Conservation (phyloP, 2,113 vertebrate species). For the Ailurus styani region DNA sequence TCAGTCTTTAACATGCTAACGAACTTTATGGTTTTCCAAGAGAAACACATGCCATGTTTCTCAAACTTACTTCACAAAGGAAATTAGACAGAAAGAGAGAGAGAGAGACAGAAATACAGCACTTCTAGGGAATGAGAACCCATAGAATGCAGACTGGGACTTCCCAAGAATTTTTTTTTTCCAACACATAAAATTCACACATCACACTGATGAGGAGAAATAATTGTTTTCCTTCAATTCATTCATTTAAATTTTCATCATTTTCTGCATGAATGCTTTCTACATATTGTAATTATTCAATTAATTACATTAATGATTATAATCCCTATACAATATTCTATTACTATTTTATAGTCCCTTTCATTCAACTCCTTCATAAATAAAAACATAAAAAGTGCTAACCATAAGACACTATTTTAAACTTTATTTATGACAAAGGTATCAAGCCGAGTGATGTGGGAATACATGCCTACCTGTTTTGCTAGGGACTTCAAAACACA, state of each 20-base stretch:
- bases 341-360: neutral
- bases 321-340: neutral
- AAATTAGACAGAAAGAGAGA: neutral
- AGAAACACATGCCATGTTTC: neutral
- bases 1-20: neutral
- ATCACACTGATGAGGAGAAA: neutral
- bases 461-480: neutral
- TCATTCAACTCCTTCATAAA: neutral
- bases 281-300: neutral
- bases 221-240: neutral
- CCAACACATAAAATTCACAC: neutral
- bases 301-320: neutral
- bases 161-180: neutral
- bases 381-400: neutral
- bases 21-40: neutral
- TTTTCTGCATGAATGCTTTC: neutral
- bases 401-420: neutral
- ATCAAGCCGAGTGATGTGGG: neutral
- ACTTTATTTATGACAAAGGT: neutral
- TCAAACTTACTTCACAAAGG: neutral
- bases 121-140: neutral
- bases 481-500: neutral
- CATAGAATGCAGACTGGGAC: neutral
- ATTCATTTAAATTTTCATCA: neutral
- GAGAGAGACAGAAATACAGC: neutral